Evolutionary conservation across 2,888 invertebrate species (phyloP), one percentile per base, ranked within the genome.

Genomic region (Theretra japonica): DNA sequence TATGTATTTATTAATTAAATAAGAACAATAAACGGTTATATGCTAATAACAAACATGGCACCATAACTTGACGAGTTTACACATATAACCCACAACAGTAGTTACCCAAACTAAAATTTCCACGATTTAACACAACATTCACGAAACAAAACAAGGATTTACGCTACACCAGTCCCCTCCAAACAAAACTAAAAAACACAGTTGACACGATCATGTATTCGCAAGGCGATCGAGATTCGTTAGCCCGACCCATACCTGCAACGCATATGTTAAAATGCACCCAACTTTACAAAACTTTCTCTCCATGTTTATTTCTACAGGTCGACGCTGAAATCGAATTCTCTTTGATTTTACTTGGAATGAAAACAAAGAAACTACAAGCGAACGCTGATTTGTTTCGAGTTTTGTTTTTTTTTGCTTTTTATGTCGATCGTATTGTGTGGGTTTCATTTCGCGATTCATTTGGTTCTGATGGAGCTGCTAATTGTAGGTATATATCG

Each of bases 261-360:
- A 91, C 92, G 94, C 94, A 93, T 94, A 94, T 93, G 94, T 93
- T 93, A 92, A 82, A 80, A 76, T 82, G 83, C 82, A 83, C 80
- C 78, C 83, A 86, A 82, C 86, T 88, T 88, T 86, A 79, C 82
- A 77, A 84, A 91, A 92, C 92, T 91, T 88, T 85, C 84, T 84
- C 82, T 77, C 81, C 86, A 88, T 91, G 91, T 92, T 92, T 92
- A 91, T 92, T 92, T 90, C 87, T 86, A 85, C 88, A 86, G 87
- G 89, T 90, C 91, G 90, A 91, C 87, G 89, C 88, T 82, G 84
- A 93, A 94, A 94, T 94, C 91, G 89, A 93, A 89, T 94, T 91
- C 88, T 84, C 89, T 91, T 90, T 93, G 94, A 93, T 93, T 94
- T 86, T 78, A 83, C 82, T 82, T 73, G 68, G 73, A 76, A 81